A percentile compares a stretch with the other conserved stretches of the same genome.
Evolutionary conservation across 2,113 vertebrate genomes (phyloP).

Genomic region (Chaenogobius annularis): DNA sequence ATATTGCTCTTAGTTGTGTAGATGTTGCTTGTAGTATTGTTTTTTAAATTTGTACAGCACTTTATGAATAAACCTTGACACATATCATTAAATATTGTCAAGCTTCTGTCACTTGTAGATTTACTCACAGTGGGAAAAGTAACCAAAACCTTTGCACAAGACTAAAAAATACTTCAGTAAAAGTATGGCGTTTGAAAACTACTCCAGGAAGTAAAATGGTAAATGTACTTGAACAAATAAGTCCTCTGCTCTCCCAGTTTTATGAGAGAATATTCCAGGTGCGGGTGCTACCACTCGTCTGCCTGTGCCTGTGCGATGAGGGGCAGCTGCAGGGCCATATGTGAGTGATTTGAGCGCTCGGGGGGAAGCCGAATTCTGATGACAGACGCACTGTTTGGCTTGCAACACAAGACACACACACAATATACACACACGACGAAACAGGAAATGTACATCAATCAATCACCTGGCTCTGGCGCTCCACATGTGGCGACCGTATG

Average conservation of each 20-base stretch:
- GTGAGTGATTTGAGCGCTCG: conserved; percentile 74
- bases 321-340: conserved; percentile 71
- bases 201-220: neutral
- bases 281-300: neutral
- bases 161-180: too few relatives aligned
- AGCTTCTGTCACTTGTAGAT: too few relatives aligned
- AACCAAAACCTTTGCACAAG: too few relatives aligned
- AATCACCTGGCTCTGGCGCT: conserved; percentile 74
- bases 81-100: too few relatives aligned
- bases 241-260: conserved; percentile 10
- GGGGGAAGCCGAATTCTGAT: conserved; percentile 73
- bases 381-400: conserved; percentile 78
- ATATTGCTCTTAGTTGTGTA: too few relatives aligned
- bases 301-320: conserved; percentile 23
- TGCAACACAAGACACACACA: conserved; percentile 71
- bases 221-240: neutral
- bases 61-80: too few relatives aligned
- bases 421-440: conserved; percentile 18
- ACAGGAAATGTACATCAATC: conserved; percentile 71
- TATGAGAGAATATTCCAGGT: conserved; percentile 55
- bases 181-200: too few relatives aligned
- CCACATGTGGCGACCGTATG: conserved; percentile 74
- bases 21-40: too few relatives aligned
- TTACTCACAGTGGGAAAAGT: neutral
- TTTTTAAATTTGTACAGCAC: too few relatives aligned